phyloP scores from a whole-genome alignment of 2,113 vertebrate genomes.

The Campylomormyrus numenius region DNA sequence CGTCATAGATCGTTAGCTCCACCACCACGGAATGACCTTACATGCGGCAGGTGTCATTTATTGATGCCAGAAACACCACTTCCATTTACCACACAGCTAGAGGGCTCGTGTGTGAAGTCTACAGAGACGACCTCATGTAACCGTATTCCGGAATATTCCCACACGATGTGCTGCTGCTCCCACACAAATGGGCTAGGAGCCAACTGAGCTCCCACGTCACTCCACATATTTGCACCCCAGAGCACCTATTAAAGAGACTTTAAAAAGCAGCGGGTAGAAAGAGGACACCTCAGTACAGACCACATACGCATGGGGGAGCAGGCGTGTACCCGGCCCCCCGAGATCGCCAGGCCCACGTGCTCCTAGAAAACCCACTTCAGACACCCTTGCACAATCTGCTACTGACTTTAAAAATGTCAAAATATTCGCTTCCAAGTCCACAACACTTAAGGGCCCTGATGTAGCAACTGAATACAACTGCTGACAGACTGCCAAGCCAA shows the following conservation, averaged over 20 bases:
- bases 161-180: neutral
- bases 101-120: neutral
- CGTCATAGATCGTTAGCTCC: neutral
- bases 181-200: neutral
- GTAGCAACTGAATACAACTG: neutral
- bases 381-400: neutral
- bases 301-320: neutral
- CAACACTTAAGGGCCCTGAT: neutral
- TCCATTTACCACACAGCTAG: neutral
- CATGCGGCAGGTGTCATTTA: neutral
- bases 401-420: neutral
- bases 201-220: neutral
- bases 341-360: neutral
- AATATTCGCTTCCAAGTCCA: neutral
- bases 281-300: neutral
- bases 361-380: neutral
- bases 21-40: neutral
- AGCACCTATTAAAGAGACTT: neutral
- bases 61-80: neutral
- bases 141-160: neutral
- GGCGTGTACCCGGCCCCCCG: neutral
- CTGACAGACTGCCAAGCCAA: neutral
- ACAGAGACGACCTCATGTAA: neutral
- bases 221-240: neutral
- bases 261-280: neutral